These are phyloP conservation scores for Heliothis virescens DNA, from an alignment of 1,140 invertebrate species.

Conservation along the genomic window DNA sequence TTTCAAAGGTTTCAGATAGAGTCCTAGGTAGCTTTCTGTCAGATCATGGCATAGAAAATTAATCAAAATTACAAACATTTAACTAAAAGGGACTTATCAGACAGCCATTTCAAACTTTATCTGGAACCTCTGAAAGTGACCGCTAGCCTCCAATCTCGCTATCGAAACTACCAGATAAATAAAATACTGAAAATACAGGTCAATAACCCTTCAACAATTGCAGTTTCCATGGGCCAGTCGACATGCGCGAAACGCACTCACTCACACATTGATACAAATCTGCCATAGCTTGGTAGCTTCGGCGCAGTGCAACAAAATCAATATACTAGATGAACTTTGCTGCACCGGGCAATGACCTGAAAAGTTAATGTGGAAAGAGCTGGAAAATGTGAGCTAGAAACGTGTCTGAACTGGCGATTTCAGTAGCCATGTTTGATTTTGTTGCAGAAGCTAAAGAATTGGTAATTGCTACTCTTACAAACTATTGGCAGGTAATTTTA, in stretches of 20 bases:
- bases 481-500: too few relatives aligned
- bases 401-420: background rate
- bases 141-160: too few relatives aligned
- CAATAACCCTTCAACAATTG: background rate
- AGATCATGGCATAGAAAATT: too few relatives aligned
- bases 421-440: background rate
- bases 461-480: too few relatives aligned
- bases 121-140: too few relatives aligned
- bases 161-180: background rate
- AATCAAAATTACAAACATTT: too few relatives aligned
- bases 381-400: background rate
- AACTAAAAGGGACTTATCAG: too few relatives aligned
- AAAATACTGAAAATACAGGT: conserved; percentile 1
- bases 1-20: too few relatives aligned
- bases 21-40: too few relatives aligned
- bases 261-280: background rate
- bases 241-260: conserved; percentile 20
- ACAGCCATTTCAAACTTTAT: too few relatives aligned
- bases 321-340: conserved; percentile 11
- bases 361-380: background rate
- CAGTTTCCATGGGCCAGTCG: background rate
- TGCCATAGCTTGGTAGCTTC: background rate
- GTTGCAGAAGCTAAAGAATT: too few relatives aligned
- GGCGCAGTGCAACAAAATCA: conserved; percentile 5
- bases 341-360: background rate